These are phyloP conservation scores for Myotis lucifugus DNA, from an alignment of 2,113 vertebrate genomes.

Conservation along the genomic window DNA sequence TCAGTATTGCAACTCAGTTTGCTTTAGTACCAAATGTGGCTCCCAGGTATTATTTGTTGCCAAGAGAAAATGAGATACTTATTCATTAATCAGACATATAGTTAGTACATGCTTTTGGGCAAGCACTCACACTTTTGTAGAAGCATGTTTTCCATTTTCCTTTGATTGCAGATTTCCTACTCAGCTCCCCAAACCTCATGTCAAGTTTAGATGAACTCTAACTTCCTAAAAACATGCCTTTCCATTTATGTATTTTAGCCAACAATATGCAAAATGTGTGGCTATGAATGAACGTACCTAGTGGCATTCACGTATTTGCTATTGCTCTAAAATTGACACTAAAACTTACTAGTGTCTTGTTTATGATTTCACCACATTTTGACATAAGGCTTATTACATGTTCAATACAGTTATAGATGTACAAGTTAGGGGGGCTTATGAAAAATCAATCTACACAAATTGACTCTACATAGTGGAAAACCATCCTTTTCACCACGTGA, in stretches of 20 bases:
- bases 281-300: neutral
- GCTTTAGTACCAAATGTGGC: neutral
- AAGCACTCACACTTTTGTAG: neutral
- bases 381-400: constrained; percentile 53
- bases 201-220: neutral
- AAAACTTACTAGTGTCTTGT: constrained; percentile 39
- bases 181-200: neutral
- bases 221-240: neutral
- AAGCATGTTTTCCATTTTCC: neutral
- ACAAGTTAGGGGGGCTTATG: constrained; percentile 63
- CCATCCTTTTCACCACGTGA: constrained; percentile 65
- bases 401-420: constrained; percentile 52
- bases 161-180: neutral
- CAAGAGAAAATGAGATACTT: neutral
- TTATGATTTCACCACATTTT: constrained; percentile 59
- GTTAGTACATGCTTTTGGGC: neutral
- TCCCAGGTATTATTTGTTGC: neutral
- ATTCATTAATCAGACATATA: neutral
- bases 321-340: neutral
- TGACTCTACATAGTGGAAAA: constrained; percentile 51
- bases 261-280: neutral
- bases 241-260: neutral
- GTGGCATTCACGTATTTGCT: neutral
- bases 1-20: neutral
- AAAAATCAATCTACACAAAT: constrained; percentile 67